Evolutionary conservation across 2,888 invertebrate species (phyloP).

Genomic region (Zygothrica quintamaculata): DNA sequence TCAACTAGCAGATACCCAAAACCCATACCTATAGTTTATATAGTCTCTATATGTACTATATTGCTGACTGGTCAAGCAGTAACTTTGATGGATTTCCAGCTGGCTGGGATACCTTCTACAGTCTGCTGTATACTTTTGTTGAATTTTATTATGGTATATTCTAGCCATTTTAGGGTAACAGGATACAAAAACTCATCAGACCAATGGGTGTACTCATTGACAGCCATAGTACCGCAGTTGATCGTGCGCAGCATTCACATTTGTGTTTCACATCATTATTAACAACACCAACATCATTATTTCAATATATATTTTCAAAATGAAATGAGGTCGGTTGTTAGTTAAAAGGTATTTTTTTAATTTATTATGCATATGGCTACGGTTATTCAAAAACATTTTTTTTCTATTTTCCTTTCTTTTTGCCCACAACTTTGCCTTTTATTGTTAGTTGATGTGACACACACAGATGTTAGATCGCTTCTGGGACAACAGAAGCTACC

Average conservation of each 20-base stretch:
- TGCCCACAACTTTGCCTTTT: neutral
- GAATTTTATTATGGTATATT: too few species aligned
- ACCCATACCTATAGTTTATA: neutral
- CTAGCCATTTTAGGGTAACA: neutral
- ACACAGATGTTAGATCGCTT: slow-evolving; percentile 8
- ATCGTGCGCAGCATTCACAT: slow-evolving; percentile 50
- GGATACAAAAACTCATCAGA: slow-evolving; percentile 48
- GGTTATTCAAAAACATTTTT: slow-evolving; percentile 16
- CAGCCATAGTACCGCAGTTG: slow-evolving; percentile 33
- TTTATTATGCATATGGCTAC: slow-evolving; percentile 31
- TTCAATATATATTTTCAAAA: neutral
- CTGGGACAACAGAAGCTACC: slow-evolving; percentile 10
- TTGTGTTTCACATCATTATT: slow-evolving; percentile 6
- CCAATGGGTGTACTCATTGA: slow-evolving; percentile 46
- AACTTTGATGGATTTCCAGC: too few species aligned
- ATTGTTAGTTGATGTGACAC: slow-evolving; percentile 9
- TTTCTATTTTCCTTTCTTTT: slow-evolving; percentile 6
- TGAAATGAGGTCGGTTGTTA: neutral
- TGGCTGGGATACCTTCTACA: too few species aligned
- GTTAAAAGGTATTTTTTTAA: slow-evolving; percentile 3
- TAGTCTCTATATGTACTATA: too few species aligned
- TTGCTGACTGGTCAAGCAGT: too few species aligned
- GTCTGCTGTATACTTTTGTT: too few species aligned
- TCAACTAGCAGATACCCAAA: too few species aligned
- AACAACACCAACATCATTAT: slow-evolving; percentile 28